phyloP scores from a whole-genome alignment of 2,888 invertebrate genomes.

The Polymixis lichenea region DNA sequence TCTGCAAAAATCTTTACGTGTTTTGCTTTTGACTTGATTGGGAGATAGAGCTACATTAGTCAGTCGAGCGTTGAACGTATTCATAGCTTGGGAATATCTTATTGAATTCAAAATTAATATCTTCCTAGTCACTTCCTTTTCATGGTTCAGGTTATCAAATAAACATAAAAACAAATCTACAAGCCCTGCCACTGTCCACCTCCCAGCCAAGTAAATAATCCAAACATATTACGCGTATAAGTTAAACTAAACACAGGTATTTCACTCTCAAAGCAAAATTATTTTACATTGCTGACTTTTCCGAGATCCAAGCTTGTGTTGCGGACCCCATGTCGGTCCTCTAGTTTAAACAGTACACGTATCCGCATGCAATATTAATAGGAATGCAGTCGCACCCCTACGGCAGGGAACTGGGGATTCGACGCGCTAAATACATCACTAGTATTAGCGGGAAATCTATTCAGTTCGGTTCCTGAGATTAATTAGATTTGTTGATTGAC shows the following conservation, averaged over 20 bases:
- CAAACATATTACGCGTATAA: conserved; percentile 17
- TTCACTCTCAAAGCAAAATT: conserved; percentile 55
- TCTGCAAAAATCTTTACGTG: background rate
- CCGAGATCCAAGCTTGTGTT: conserved; percentile 36
- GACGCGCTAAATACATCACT: conserved; percentile 69
- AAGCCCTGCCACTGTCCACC: conserved; percentile 4
- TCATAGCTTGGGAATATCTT: background rate
- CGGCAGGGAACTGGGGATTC: conserved; percentile 50
- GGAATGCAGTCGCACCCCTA: conserved; percentile 82
- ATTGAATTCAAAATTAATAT: background rate
- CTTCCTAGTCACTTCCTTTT: background rate
- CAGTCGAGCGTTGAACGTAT: background rate
- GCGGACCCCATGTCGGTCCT: conserved; percentile 63
- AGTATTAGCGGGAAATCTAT: conserved; percentile 72
- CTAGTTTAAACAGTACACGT: conserved; percentile 86
- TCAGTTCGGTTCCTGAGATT: conserved; percentile 65
- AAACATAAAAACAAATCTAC: conserved; percentile 13
- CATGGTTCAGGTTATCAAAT: conserved; percentile 4
- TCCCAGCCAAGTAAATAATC: conserved; percentile 13
- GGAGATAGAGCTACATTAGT: background rate
- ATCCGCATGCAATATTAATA: conserved; percentile 87
- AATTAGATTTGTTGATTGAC: conserved; percentile 75
- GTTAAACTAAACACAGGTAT: conserved; percentile 37
- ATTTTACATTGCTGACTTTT: conserved; percentile 61
- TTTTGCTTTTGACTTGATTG: background rate